phyloP scores from a whole-genome alignment of 2,113 vertebrate genomes.

The Dinomys branickii region DNA sequence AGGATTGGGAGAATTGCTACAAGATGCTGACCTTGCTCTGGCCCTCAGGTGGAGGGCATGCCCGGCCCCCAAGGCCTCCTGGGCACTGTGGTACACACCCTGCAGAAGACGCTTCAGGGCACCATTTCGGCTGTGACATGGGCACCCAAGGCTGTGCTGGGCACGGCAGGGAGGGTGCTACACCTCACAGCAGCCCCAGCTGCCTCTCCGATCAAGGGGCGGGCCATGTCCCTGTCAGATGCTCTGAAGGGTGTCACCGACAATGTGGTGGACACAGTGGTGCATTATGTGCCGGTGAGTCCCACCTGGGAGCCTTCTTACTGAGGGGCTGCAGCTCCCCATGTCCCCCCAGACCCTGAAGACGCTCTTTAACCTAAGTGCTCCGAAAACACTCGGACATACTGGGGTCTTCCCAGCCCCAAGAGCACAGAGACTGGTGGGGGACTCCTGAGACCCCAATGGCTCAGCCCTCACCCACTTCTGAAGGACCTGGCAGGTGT shows the following conservation, averaged over 20 bases:
- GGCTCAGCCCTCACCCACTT: not conserved
- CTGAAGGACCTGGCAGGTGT: not conserved
- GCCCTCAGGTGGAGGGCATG: constrained; percentile 69
- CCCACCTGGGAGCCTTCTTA: not conserved
- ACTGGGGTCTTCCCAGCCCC: not conserved
- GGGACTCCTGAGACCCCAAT: not conserved
- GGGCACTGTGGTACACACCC: constrained; percentile 79
- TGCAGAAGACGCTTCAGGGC: constrained; percentile 78
- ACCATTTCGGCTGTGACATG: constrained; percentile 82
- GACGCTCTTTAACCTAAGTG: not conserved
- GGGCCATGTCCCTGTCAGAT: constrained; percentile 78
- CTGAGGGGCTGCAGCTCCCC: not conserved
- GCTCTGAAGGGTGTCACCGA: constrained; percentile 81
- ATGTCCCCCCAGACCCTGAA: no score
- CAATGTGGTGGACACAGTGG: constrained; percentile 82
- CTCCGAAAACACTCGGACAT: not conserved
- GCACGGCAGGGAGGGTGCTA: constrained; percentile 79
- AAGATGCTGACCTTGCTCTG: not conserved
- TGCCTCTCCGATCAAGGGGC: constrained; percentile 79
- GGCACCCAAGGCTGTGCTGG: constrained; percentile 72
- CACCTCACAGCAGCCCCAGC: constrained; percentile 69
- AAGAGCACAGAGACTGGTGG: not conserved
- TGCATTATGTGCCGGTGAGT: constrained; percentile 86
- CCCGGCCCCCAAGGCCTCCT: constrained; percentile 62
- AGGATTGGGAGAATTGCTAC: not conserved